Evolutionary conservation across 2,888 invertebrate genomes (phyloP), one percentile per base, ranked within the genome.

Genomic region (Phlogophora meticulosa): DNA sequence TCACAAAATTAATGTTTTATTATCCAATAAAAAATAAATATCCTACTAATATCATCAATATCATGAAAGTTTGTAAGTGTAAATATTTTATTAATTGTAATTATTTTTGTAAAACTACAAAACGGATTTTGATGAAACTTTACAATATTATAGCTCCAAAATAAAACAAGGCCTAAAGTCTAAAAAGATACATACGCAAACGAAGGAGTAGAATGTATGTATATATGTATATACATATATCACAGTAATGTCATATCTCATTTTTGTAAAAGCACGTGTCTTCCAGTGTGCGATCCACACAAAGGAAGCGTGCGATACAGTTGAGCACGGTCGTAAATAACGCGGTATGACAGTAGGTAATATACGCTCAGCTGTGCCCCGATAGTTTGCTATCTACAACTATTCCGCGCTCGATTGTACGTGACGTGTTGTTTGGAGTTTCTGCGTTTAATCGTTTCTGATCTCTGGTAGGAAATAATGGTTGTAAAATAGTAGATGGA

Each of bases 271-370:
- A 75, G 64, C 76, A 68, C 63, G 61, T 79, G 80, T 75, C 59
- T 64, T 51, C 46, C 36, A 56, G 40, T 11, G 53, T 51, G 51
- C 51, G 60, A 45, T 38, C 38, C 20, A 56, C 64, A 79, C 80
- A 79, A 76, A 75, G 69, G 80, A 69, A 79, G 64, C 75, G 61
- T 45, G 80, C 57, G 69, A 61, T 79, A 79, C 80, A 65, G 82
- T 83, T 73, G 82, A 82, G 83, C 82, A 80, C 69, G 70, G 75
- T 82, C 87, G 85, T 89, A 89, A 89, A 88, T 88, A 89, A 86
- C 76, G 63, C 48, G 55, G 77, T 80, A 85, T 88, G 88, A 88
- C 87, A 87, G 81, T 71, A 74, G 68, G 82, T 84, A 83, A 85
- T 84, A 82, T 82, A 87, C 83, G 81, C 73, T 80, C 82, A 84